Base-by-base conservation (phyloP, 2,797 vertebrate species). In the Cryptoblepharus egeriae region DNA sequence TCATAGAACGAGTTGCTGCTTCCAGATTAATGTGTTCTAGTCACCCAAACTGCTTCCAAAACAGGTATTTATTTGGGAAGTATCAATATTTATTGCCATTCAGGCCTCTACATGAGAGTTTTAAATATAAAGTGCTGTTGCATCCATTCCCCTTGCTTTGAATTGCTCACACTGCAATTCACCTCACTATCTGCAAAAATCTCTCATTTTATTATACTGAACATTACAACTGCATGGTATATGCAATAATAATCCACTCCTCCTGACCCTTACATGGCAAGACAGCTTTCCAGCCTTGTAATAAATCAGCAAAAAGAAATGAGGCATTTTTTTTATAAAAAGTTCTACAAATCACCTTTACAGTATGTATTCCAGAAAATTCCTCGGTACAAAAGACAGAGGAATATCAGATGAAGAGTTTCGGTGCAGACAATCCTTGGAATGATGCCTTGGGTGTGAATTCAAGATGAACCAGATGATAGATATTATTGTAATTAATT, bases 91-190 rank as follows among this genome's bases (percentile, higher is more conserved):
- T 71, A 76, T 80, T 61, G 45, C n/a, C 69, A 42, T 77, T 57
- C 68, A 37, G 16, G 74, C 30, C 39, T 85, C 68, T 60, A 57
- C 49, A 61, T 13, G 39, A 35, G 37, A 60, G 45, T 35, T 64
- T 64, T 85, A 71, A 77, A 65, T 71, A 77, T 76, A 77, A 76
- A 76, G n/a, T 30, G 30, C 49, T 37, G 55, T 71, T 35, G 1
- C 49, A 58, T 58, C 67, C 30, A 76, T 76, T 69, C 57, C 30
- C 35, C 67, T 75, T 84, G 30, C 64, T 18, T 80, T 85, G 78
- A 71, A 64, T 81, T 85, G 78, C 67, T 63, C 30, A 20, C 32
- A n/a, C n/a, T 60, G 68, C 60, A n/a, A 42, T 77, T 85, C 58
- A 70, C 22, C 65, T 58, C 24, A 35, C 67, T 72, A 57, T 81